Base-by-base conservation (phyloP, 2,113 vertebrate genomes). In the human region DNA sequence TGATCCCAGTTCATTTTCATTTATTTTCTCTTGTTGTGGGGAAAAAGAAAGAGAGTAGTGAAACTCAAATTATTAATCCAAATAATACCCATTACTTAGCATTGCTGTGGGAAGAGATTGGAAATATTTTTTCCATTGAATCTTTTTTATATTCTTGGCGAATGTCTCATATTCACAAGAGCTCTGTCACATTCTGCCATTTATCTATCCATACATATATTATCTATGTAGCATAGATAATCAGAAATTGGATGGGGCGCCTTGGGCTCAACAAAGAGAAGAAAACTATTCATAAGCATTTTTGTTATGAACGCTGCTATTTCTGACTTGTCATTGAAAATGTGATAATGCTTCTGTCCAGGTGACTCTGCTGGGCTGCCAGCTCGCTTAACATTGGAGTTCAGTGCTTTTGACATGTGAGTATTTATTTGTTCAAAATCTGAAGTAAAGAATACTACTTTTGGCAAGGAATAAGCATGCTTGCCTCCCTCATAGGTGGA, bases 351-450 rank as follows among this genome's bases (percentile, higher is more conserved):
- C 96, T 98, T 98, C 97, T 97, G 70, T 94, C n/a, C 97, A 99
- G 99, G 99, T 89, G 99, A 99, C 98, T 99, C 99, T 38, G 98
- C 98, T 70, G 99, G 99, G 84, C 99, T 99, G 93, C 99, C 99
- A 25, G 99, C 99, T 96, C 99, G 99, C 25, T 96, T 99, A 90
- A 99, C 99, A 0, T 96, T 99, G 98, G 99, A 99, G 98, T 99
- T 99, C 92, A 99, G 99, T 97, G 99, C 99, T 89, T 99, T 99
- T 99, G 99, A 99, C 97, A 98, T 98, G 99, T 99, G 98, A 99
- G 99, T 99, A 98, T 23, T 0, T 48, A 98, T 6, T 0, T 55
- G 27, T 61, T 68, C 5, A 18, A 32, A 80, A 68, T 94, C 78
- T 79, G 8, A 92, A 52, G 23, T 68, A 64, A 76, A 68, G 88